These are phyloP conservation scores for Sycophila sp. DNA, from an alignment of 1,140 invertebrate genomes.

Conservation along the genomic window DNA sequence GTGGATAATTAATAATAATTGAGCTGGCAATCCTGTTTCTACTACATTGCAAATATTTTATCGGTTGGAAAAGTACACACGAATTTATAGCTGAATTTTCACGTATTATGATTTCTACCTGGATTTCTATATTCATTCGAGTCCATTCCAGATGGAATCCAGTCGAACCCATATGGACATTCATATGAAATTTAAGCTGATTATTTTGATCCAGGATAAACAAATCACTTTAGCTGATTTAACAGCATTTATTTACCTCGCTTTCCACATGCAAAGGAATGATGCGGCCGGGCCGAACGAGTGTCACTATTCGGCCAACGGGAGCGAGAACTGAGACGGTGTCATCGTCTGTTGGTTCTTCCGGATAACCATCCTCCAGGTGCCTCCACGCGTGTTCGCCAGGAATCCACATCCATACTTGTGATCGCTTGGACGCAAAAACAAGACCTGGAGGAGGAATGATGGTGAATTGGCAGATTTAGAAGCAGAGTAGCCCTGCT, in stretches of 20 bases:
- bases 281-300: slow-evolving; percentile 45
- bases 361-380: slow-evolving; percentile 36
- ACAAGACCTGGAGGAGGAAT: slow-evolving; percentile 42
- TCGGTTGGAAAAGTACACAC: too few relatives aligned
- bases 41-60: too few relatives aligned
- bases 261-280: slow-evolving; percentile 41
- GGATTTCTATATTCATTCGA: too few relatives aligned
- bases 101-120: too few relatives aligned
- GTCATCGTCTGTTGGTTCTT: slow-evolving; percentile 20
- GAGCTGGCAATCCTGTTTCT: too few relatives aligned
- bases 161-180: too few relatives aligned
- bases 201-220: too few relatives aligned
- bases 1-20: too few relatives aligned
- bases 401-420: slow-evolving; percentile 45
- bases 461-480: neutral
- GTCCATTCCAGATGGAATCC: too few relatives aligned
- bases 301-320: slow-evolving; percentile 37
- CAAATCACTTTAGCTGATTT: too few relatives aligned
- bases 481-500: neutral
- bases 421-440: slow-evolving; percentile 34
- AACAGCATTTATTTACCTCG: neutral
- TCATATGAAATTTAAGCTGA: too few relatives aligned
- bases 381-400: slow-evolving; percentile 44
- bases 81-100: too few relatives aligned
- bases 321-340: slow-evolving; percentile 29